Conservation (phyloP, 2,888 invertebrate species). For the Anodontia alba region DNA sequence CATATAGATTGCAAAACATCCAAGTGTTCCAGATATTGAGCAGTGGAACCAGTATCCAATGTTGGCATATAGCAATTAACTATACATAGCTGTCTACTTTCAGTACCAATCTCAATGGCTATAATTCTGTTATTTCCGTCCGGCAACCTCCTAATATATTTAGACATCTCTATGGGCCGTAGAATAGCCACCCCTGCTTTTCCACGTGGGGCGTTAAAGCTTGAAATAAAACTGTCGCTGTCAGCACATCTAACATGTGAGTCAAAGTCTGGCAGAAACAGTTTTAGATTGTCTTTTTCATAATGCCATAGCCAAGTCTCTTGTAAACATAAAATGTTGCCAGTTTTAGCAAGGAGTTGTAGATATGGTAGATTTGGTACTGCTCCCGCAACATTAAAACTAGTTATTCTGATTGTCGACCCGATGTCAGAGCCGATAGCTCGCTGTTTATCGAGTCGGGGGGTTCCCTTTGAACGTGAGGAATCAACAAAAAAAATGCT, state of each 20-base stretch:
- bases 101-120: not conserved
- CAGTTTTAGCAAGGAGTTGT: not conserved
- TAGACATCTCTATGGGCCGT: not conserved
- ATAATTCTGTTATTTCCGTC: not conserved
- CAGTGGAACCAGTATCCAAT: not conserved
- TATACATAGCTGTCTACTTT: not conserved
- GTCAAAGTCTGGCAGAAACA: not conserved
- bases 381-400: constrained; percentile 1
- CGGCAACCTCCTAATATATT: not conserved
- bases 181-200: not conserved
- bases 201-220: not conserved
- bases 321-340: constrained; percentile 2
- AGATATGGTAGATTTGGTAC: not conserved
- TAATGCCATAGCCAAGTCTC: not conserved
- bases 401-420: not conserved
- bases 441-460: not conserved
- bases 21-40: not conserved
- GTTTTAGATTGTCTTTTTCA: constrained; percentile 3
- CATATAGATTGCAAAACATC: not conserved
- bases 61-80: not conserved
- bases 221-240: constrained; percentile 5
- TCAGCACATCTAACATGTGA: not conserved
- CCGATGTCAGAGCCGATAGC: not conserved
- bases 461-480: not conserved
- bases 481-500: not conserved